Percentiles rank a stretch among this genome's conserved stretches.
These are phyloP conservation scores for Endomychus coccineus DNA, from an alignment of 2,888 invertebrate genomes.

Conservation along the genomic window DNA sequence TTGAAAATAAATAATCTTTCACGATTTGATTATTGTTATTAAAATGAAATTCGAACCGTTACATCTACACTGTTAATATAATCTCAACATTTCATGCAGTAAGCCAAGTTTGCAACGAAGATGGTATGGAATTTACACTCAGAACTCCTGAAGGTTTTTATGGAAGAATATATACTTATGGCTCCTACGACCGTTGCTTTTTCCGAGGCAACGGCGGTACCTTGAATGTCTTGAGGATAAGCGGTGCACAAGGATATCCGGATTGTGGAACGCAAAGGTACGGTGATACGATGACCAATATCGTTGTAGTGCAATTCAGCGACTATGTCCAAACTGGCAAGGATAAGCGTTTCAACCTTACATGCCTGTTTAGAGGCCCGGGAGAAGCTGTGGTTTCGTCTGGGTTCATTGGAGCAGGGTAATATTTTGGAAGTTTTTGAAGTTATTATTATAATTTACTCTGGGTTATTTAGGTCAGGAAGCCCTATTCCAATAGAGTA, in stretches of 20 bases:
- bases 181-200: constrained; percentile 85
- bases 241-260: constrained; percentile 87
- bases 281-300: constrained; percentile 89
- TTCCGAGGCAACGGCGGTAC: constrained; percentile 86
- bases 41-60: too few species aligned
- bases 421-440: neutral
- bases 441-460: neutral
- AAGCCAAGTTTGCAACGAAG: constrained; percentile 85
- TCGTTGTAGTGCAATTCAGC: constrained; percentile 88
- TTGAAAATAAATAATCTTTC: too few species aligned
- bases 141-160: constrained; percentile 83
- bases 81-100: constrained; percentile 61
- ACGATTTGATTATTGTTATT: too few species aligned
- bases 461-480: constrained; percentile 61
- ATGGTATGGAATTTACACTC: constrained; percentile 89
- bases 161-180: constrained; percentile 86
- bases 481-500: constrained; percentile 91
- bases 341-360: constrained; percentile 86
- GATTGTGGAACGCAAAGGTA: constrained; percentile 84
- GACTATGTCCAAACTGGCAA: constrained; percentile 86
- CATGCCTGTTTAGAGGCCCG: constrained; percentile 86
- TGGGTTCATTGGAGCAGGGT: constrained; percentile 85
- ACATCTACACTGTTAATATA: too few species aligned
- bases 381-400: constrained; percentile 91
- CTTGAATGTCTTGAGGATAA: constrained; percentile 73